phyloP scores from a whole-genome alignment of 2,113 vertebrate species.

The Cephalopholis sonnerati region DNA sequence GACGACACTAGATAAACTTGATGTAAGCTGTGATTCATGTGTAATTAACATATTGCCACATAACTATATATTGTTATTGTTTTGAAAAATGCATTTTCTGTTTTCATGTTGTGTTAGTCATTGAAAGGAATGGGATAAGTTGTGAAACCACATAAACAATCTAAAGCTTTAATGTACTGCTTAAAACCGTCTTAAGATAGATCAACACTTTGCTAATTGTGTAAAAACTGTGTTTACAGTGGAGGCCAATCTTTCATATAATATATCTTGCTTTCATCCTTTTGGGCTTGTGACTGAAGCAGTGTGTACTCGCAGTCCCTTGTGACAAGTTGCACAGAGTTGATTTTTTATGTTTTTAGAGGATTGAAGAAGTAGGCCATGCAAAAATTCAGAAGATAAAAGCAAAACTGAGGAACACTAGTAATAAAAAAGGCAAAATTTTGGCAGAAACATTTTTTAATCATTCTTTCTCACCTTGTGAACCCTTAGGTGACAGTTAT shows the following conservation, averaged over 20 bases:
- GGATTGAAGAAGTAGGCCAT: background rate
- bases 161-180: background rate
- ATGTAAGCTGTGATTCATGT: conserved; percentile 76
- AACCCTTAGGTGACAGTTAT: background rate
- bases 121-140: background rate
- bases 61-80: background rate
- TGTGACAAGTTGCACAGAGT: background rate
- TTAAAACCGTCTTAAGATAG: background rate
- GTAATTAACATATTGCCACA: background rate
- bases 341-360: background rate
- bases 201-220: background rate
- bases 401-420: background rate
- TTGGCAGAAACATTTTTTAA: background rate
- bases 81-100: background rate
- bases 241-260: background rate
- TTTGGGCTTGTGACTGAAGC: background rate
- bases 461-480: background rate
- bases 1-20: conserved; percentile 80
- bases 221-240: background rate
- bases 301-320: background rate
- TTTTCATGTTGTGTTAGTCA: background rate
- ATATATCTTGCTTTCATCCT: background rate
- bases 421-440: background rate
- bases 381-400: background rate
- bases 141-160: background rate